Base-by-base conservation (phyloP, 2,113 vertebrate genomes). In the Natator depressus region DNA sequence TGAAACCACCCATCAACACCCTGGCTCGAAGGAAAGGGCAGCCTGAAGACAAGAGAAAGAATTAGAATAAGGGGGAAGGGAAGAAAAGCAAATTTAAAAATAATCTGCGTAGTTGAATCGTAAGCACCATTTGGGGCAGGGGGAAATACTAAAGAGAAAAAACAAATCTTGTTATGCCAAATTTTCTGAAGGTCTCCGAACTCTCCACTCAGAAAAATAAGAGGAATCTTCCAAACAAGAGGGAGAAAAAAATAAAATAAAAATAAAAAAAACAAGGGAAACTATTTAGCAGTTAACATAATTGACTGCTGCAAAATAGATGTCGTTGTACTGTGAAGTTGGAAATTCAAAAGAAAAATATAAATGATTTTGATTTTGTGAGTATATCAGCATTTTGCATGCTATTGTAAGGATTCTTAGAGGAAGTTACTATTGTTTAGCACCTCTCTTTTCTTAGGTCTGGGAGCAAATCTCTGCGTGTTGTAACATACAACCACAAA, bases 341-440 rank as follows among this genome's bases (percentile, higher is more conserved):
- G 85, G 94, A 5, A 96, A 95, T 92, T 96, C 94, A 82, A 78
- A 96, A 91, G 88, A 76, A 80, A 94, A 95, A 86, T 89, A 97
- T 85, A 88, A 94, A 92, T 47, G 42, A 82, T 96, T 96, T 89
- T 35, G 25, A 79, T 93, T 96, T 97, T 96, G 96, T 97, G 92
- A 96, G 91, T 98, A 91, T 97, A 94, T 95, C 93, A 83, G 93
- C 95, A 94, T 96, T 96, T 97, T 96, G 97, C 97, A 97, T 97
- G 95, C 94, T 94, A 55, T 95, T 95, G 93, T 96, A 96, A 96
- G 88, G 92, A 96, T 97, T 95, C 95, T 94, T 95, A 87, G 96
- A 97, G 95, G 92, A 97, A 93, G 91, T 97, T 96, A 95, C 76
- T 95, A 94, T 94, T 96, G 95, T 88, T 96, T 97, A 96, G 97